Percentiles rank a stretch among this genome's conserved stretches.
Evolutionary conservation across 2,888 invertebrate species (phyloP).

Genomic region (Schizotus pectinicornis): DNA sequence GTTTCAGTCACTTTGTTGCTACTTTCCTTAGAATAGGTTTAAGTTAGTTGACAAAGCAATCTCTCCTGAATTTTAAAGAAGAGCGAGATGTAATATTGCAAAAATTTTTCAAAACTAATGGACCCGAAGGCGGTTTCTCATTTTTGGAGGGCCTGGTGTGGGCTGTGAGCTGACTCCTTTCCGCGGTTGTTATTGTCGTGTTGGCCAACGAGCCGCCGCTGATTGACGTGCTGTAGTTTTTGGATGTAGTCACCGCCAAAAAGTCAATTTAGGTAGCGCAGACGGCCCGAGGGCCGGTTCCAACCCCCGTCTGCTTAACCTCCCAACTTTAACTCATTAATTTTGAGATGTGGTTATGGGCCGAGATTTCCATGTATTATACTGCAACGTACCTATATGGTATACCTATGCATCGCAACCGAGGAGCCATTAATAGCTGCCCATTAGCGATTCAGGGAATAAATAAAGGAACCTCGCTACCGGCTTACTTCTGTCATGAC

Average conservation of each 20-base stretch:
- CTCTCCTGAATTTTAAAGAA: too few relatives aligned
- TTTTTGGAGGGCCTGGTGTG: too few relatives aligned
- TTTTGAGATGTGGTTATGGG: constrained; percentile 36
- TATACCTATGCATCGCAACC: constrained; percentile 27
- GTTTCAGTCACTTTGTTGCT: too few relatives aligned
- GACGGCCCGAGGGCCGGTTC: constrained; percentile 32
- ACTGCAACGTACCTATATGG: constrained; percentile 34
- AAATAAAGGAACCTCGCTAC: constrained; percentile 44
- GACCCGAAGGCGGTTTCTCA: too few relatives aligned
- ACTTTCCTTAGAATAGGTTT: too few relatives aligned
- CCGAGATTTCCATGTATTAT: constrained; percentile 32
- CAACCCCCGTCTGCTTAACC: constrained; percentile 41
- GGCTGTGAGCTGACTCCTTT: too few relatives aligned
- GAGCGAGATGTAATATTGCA: too few relatives aligned
- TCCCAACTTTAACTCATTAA: constrained; percentile 43
- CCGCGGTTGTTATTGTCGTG: too few relatives aligned
- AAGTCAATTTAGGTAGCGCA: constrained; percentile 36
- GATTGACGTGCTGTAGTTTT: too few relatives aligned
- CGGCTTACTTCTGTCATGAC: constrained; percentile 45
- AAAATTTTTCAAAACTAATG: too few relatives aligned
- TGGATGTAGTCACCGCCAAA: background rate
- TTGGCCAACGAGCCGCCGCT: too few relatives aligned
- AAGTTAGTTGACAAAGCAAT: too few relatives aligned
- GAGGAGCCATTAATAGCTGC: constrained; percentile 41
- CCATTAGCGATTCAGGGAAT: constrained; percentile 42